phyloP scores from a whole-genome alignment of 2,888 invertebrate species.

The Agelastica alni region DNA sequence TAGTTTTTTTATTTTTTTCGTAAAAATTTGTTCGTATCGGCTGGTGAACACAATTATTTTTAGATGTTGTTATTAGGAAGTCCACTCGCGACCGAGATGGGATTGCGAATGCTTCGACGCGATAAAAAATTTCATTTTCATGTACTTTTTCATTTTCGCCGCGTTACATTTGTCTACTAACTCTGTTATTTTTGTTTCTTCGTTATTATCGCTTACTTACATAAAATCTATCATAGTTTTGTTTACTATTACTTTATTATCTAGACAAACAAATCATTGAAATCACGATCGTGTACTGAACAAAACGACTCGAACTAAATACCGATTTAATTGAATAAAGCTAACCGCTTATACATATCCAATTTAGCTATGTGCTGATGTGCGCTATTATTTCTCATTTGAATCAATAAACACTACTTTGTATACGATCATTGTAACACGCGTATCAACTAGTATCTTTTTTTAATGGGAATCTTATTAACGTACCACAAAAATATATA shows the following conservation, averaged over 20 bases:
- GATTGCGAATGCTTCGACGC: slow-evolving; percentile 22
- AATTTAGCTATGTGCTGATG: slow-evolving; percentile 31
- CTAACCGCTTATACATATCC: slow-evolving; percentile 36
- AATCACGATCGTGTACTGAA: neutral
- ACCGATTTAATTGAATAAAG: slow-evolving; percentile 39
- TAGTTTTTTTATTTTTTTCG: slow-evolving; percentile 19
- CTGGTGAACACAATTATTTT: slow-evolving; percentile 25
- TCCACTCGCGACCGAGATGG: slow-evolving; percentile 26
- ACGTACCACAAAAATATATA: too few species aligned
- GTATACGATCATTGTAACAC: slow-evolving; percentile 27
- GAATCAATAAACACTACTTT: slow-evolving; percentile 37
- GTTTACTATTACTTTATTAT: too few species aligned
- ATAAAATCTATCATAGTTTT: too few species aligned
- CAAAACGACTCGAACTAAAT: slow-evolving; percentile 14
- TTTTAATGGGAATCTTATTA: too few species aligned
- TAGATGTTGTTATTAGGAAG: slow-evolving; percentile 31
- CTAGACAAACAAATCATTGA: too few species aligned
- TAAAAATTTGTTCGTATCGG: slow-evolving; percentile 22
- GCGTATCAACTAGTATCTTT: neutral
- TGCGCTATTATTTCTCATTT: slow-evolving; percentile 9
- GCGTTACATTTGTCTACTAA: too few species aligned
- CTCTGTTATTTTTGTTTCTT: too few species aligned
- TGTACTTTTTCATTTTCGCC: slow-evolving; percentile 21
- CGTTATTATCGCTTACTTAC: too few species aligned
- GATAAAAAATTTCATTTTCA: too few species aligned